phyloP scores from a whole-genome alignment of 1,140 invertebrate species.

The Magallana gigas region DNA sequence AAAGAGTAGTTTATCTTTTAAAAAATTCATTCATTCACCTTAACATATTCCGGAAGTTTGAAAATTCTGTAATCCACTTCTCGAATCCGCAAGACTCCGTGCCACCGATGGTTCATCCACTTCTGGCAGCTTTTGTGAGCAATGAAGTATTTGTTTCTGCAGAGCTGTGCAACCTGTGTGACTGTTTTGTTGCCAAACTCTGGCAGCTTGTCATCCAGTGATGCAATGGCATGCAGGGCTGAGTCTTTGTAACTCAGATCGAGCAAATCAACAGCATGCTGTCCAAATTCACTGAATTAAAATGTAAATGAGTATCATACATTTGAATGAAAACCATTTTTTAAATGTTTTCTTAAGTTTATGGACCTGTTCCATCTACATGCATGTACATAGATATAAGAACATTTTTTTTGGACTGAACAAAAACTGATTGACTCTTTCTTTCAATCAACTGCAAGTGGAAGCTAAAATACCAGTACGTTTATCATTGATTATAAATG shows the following conservation, averaged over 20 bases:
- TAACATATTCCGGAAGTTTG: slow-evolving; percentile 73
- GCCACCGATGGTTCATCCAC: slow-evolving; percentile 76
- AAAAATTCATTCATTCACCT: slow-evolving; percentile 63
- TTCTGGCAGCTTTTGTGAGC: slow-evolving; percentile 79
- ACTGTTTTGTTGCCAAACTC: slow-evolving; percentile 75
- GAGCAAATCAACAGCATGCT: slow-evolving; percentile 77
- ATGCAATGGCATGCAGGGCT: slow-evolving; percentile 71
- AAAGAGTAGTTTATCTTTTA: neutral
- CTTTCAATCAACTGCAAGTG: no score
- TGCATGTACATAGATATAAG: no score
- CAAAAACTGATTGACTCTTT: no score
- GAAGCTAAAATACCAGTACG: no score
- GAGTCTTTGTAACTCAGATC: slow-evolving; percentile 75
- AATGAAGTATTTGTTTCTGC: slow-evolving; percentile 75
- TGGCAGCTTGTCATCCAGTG: slow-evolving; percentile 73
- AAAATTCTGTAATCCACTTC: slow-evolving; percentile 73
- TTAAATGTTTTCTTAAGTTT: no score
- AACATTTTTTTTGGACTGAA: no score
- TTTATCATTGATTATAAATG: no score
- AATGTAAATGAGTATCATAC: no score
- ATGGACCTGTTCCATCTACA: no score
- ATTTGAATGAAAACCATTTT: no score
- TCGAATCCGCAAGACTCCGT: slow-evolving; percentile 75
- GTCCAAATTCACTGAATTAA: slow-evolving; percentile 74
- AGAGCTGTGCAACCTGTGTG: slow-evolving; percentile 71